Conservation (phyloP, 2,113 vertebrate species). For the Todiramphus saurophagus region DNA sequence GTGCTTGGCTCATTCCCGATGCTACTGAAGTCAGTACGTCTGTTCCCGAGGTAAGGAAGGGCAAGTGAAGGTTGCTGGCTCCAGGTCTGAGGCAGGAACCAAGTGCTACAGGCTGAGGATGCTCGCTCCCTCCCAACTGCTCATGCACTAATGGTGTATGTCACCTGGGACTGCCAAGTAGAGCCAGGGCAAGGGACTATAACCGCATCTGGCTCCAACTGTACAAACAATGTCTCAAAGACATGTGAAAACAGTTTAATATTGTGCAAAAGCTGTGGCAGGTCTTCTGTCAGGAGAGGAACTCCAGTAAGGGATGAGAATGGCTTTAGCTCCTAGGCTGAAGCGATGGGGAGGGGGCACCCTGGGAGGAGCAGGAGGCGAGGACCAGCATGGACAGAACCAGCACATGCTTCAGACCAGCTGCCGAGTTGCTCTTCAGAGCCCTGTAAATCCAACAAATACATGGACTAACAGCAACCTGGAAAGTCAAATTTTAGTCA, state of each 20-base stretch:
- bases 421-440: background rate
- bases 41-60: background rate
- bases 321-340: background rate
- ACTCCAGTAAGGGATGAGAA: background rate
- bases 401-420: background rate
- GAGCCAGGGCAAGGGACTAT: background rate
- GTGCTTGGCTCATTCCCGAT: background rate
- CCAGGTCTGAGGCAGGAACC: background rate
- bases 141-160: background rate
- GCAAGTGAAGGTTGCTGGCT: background rate
- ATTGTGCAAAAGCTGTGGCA: background rate
- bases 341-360: background rate
- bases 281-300: background rate
- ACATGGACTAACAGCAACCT: rapidly evolving
- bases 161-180: background rate
- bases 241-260: background rate
- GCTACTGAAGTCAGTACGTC: background rate
- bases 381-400: background rate
- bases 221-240: background rate
- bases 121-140: background rate
- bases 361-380: background rate
- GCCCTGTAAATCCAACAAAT: background rate
- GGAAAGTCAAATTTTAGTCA: background rate
- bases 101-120: background rate
- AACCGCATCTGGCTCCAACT: background rate